A percentile compares a stretch with the other conserved stretches of the same genome.
Conservation (phyloP, 1,140 invertebrate species). For the Drosophila tsacasi region DNA sequence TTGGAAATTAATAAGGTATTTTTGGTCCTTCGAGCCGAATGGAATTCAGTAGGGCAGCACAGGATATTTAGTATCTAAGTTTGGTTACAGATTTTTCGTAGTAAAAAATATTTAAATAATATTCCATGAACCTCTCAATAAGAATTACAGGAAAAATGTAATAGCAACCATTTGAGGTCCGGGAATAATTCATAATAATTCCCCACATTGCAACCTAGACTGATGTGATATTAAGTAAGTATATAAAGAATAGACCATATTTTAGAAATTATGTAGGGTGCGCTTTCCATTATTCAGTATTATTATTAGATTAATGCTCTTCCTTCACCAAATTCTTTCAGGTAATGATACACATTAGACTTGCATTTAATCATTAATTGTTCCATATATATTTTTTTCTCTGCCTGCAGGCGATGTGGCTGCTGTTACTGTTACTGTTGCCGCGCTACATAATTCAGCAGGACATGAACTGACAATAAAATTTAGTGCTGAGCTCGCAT, state of each 20-base stretch:
- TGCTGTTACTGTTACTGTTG: conserved; percentile 46
- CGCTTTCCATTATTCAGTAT: not conserved
- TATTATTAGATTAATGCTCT: not conserved
- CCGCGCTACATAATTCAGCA: conserved; percentile 81
- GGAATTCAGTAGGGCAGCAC: not conserved
- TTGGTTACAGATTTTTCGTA: no score
- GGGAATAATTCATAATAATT: no score
- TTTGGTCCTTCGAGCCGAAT: not conserved
- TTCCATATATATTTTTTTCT: not conserved
- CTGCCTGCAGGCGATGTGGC: conserved; percentile 10
- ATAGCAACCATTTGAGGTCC: no score
- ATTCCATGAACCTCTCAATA: not conserved
- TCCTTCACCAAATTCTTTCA: no score
- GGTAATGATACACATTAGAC: no score
- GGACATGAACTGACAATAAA: conserved; percentile 85
- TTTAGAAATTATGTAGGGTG: no score
- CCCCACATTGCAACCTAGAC: no score
- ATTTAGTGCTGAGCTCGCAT: conserved; percentile 84
- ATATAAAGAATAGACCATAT: no score
- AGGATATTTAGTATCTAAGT: no score
- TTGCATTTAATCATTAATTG: not conserved
- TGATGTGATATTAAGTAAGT: not conserved
- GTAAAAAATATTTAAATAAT: not conserved
- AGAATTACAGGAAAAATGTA: no score
- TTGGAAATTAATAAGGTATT: not conserved